Percentiles rank a stretch among this genome's conserved stretches.
Conservation (phyloP, 2,113 vertebrate species). For the Brachypodius melanocephalos region DNA sequence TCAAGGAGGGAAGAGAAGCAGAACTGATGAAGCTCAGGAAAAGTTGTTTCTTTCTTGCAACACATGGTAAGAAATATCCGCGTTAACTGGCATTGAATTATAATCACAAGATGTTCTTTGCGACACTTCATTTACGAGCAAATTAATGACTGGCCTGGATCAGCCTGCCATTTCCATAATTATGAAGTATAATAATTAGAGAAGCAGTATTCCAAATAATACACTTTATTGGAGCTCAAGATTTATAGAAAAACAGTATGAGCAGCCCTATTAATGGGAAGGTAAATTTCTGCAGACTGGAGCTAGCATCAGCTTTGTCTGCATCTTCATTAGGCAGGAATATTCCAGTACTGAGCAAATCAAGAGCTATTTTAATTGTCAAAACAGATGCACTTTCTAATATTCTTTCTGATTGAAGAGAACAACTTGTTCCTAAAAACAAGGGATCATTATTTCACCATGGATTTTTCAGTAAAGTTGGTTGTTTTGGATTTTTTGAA, state of each 20-base stretch:
- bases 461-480: neutral
- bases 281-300: neutral
- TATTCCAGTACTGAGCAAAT: neutral
- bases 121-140: slow-evolving; percentile 9
- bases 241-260: neutral
- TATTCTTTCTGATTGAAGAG: neutral
- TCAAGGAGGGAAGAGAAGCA: neutral
- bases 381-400: neutral
- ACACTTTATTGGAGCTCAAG: neutral
- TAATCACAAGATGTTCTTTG: slow-evolving; percentile 37
- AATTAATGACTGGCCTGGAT: slow-evolving; percentile 31
- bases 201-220: slow-evolving; percentile 39
- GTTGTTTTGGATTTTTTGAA: neutral
- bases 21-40: neutral
- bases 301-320: neutral
- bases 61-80: neutral
- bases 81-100: slow-evolving; percentile 26
- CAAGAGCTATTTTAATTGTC: neutral
- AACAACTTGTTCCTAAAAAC: neutral
- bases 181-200: neutral
- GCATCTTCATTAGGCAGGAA: neutral
- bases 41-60: neutral
- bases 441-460: neutral
- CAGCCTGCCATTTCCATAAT: neutral
- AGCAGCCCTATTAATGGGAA: neutral